Evolutionary conservation across 64 coral and sea anemone genomes (phyloP), one percentile per base, ranked within the genome.

Genomic region (Montipora efflorescens): DNA sequence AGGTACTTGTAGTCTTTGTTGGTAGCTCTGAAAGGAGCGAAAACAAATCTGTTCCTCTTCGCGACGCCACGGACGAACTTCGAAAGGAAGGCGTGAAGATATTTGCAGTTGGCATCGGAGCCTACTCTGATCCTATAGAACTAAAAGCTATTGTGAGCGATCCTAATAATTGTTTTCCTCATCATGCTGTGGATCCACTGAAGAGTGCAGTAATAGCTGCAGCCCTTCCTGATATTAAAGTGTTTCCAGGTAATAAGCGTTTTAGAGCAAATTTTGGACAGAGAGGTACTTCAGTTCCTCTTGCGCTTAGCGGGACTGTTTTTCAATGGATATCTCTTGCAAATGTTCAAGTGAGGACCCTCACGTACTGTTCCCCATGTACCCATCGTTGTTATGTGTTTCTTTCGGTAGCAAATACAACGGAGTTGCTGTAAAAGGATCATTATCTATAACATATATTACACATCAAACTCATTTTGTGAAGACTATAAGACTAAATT

Each of bases 1-100:
- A 91, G 89, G 64, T 91, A 16, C 71, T 91, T 64, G 89, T 91
- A 7, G 89, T 91, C 12, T 91, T 82, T 91, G 58, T 91, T 82
- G 89, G 89, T 52, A 81, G 89, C 67, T 19, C 79, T 69, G 62
- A 91, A 75, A 74, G 21, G 53, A 91, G 58, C 70, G 89, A 74
- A 50, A 47, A 74, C 28, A 50, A 82, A 74, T 49, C 78, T 43
- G 14, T 91, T 74, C 48, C 89, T 53, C 47, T 91, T 6, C 14
- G 67, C 36, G 23, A 59, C 25, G 80, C 53, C 3, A 52, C 51
- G 14, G 15, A 23, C 1, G 57, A n/a, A 7, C 53, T 92, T 23
- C 50, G 9, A 6, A 5, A 52, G 46, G 83, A 85, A 75, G 71
- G 53, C 1, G 71, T 92, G 23, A 83, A 48, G 25, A 67, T 92